These are phyloP conservation scores for Triplophysa tibetana DNA, from an alignment of 2,113 vertebrate genomes.

Conservation along the genomic window DNA sequence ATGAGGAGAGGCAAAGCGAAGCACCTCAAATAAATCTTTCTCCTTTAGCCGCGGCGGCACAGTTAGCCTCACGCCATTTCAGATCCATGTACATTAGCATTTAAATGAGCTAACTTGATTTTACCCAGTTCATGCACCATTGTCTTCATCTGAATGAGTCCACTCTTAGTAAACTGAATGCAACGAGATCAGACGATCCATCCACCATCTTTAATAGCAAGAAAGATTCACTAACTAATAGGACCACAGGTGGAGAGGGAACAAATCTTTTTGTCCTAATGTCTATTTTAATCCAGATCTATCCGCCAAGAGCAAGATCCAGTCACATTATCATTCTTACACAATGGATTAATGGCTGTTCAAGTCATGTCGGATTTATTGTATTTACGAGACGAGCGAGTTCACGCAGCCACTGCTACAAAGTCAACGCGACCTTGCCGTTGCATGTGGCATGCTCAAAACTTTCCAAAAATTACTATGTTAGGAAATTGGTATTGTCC, in stretches of 20 bases:
- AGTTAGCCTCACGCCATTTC: conserved; percentile 40
- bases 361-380: no score
- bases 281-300: conserved; percentile 15
- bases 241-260: conserved; percentile 37
- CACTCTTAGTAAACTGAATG: conserved; percentile 39
- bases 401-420: no score
- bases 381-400: no score
- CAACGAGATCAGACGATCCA: conserved; percentile 39
- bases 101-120: conserved; percentile 58
- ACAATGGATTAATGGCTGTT: not conserved
- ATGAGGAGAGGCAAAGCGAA: not conserved
- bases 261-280: conserved; percentile 28
- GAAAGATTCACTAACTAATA: conserved; percentile 33
- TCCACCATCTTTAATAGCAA: conserved; percentile 33
- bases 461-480: no score
- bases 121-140: conserved; percentile 46
- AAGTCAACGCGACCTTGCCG: no score
- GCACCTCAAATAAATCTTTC: conserved; percentile 18
- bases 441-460: no score
- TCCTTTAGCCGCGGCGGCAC: not conserved
- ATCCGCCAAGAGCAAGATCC: conserved; percentile 1
- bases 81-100: conserved; percentile 58
- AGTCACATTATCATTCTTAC: not conserved
- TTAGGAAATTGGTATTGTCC: no score
- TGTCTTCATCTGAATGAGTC: conserved; percentile 53